Base-by-base conservation (phyloP, 2,888 invertebrate species). In the Arctia plantaginis region DNA sequence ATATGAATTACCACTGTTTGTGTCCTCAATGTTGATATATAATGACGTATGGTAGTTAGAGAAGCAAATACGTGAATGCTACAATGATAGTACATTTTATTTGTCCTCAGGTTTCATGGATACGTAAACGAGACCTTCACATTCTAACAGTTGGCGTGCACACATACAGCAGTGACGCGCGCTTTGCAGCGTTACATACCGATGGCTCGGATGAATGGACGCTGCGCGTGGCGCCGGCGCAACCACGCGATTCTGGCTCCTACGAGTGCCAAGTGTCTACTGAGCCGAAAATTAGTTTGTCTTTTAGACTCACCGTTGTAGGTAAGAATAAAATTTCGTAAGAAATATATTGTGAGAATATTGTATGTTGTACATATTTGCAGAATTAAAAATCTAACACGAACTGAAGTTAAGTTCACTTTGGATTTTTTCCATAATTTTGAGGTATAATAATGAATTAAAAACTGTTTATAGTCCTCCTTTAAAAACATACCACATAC, bases 191-290 rank as follows among this genome's bases (percentile, higher is more conserved):
- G 20, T 94, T 97, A n/a, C 97, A 97, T 87, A 96, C 96, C 8
- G 97, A 97, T 85, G 96, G 95, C 75, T 96, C 96, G 0, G 96
- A 97, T 86, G 97, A 97, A 85, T 97, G 97, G 97, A 94, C 94
- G 96, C 87, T 94, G 74, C 90, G 94, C 33, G 95, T 94, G 10
- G 95, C 97, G 85, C 97, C 95, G 0, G 95, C 97, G 62, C 97
- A 97, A 88, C 96, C 97, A 8, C 96, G 98, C 77, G 99, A 99
- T 93, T 98, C 98, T 74, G 99, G 99, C 75, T 97, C 97, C 78
- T 99, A 99, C 92, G 99, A 99, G 95, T 99, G 99, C 91, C 99
- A 99, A 96, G 98, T 99, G 82, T 98, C 98, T 87, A 98, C 98
- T 30, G 98, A 98, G 91, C 98, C 99, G 74, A 99, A 99, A 95